Percentiles rank a stretch among this genome's conserved stretches.
phyloP scores from a whole-genome alignment of 2,888 invertebrate genomes.

The Didymodactylos carnosus region DNA sequence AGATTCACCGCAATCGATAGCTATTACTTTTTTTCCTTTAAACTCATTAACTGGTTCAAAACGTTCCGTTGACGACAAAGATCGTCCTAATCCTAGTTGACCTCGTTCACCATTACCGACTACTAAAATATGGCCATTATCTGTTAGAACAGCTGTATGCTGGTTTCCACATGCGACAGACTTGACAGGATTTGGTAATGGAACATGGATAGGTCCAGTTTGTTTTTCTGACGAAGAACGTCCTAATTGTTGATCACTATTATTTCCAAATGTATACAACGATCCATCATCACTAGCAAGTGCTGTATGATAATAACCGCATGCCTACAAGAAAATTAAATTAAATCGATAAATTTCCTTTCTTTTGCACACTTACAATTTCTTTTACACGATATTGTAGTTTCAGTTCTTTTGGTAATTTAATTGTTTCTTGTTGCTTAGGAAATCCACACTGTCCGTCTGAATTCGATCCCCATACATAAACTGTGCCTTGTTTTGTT shows the following conservation, averaged over 20 bases:
- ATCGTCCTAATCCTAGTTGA: neutral
- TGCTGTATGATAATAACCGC: constrained; percentile 52
- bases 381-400: constrained; percentile 19
- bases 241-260: constrained; percentile 3
- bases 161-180: constrained; percentile 47
- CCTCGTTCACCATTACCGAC: constrained; percentile 40
- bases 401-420: constrained; percentile 20
- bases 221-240: neutral
- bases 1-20: constrained; percentile 11
- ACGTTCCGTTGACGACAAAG: neutral
- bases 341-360: neutral
- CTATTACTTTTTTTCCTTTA: neutral
- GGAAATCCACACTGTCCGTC: constrained; percentile 42
- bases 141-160: constrained; percentile 47
- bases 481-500: constrained; percentile 45
- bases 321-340: constrained; percentile 23
- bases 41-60: neutral
- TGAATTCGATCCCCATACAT: constrained; percentile 49
- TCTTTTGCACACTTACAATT: neutral
- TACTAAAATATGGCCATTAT: constrained; percentile 42
- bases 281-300: constrained; percentile 44
- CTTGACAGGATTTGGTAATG: constrained; percentile 24
- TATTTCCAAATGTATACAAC: constrained; percentile 32
- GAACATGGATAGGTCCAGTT: constrained; percentile 18
- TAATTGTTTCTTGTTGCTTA: constrained; percentile 18